Base-by-base conservation (phyloP, 2,888 invertebrate genomes). In the Junonia oenone region DNA sequence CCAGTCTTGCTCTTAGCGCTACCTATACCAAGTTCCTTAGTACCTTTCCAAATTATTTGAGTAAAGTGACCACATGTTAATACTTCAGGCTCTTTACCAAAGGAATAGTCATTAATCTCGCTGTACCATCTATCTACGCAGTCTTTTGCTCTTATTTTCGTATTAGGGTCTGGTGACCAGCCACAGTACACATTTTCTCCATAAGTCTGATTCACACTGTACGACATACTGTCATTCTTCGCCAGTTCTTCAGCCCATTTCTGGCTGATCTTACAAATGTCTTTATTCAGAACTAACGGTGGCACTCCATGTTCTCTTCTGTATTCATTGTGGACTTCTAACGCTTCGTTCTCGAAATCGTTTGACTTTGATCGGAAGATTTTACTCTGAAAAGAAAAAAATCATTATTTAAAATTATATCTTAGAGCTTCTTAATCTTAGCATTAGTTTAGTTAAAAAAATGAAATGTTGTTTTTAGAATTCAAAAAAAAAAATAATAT, bases 21-120 rank as follows among this genome's bases (percentile, higher is more conserved):
- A 0, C 94, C 96, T 2, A 96, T 92, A 0, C 96, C 97, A 58
- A 96, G 79, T 71, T 95, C 94, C 64, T 84, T 92, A 2, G 94
- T 94, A 29, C 90, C 92, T 73, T 93, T 95, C 96, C 97, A 97
- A n/a, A 97, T 91, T 0, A 97, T 92, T 88, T 97, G 96, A 0
- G 95, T 94, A 68, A 95, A 93, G 76, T 92, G 91, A 61, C 94
- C 94, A 48, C 94, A 92, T 45, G 90, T 91, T 8, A 94, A 75
- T 35, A 91, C 81, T 64, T 91, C 92, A 2, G 94, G 94, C 73
- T 95, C 95, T 31, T 75, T 81, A 1, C 94, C 94, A 68, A 94
- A 95, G 19, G 91, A 91, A 74, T 93, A 94, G 35, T 93, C 91
- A 68, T 94, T 93, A 53, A 93, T 93, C 81, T 95, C 95, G 33